These are phyloP conservation scores for Melieria crassipennis DNA, from an alignment of 2,888 invertebrate species.

Conservation along the genomic window DNA sequence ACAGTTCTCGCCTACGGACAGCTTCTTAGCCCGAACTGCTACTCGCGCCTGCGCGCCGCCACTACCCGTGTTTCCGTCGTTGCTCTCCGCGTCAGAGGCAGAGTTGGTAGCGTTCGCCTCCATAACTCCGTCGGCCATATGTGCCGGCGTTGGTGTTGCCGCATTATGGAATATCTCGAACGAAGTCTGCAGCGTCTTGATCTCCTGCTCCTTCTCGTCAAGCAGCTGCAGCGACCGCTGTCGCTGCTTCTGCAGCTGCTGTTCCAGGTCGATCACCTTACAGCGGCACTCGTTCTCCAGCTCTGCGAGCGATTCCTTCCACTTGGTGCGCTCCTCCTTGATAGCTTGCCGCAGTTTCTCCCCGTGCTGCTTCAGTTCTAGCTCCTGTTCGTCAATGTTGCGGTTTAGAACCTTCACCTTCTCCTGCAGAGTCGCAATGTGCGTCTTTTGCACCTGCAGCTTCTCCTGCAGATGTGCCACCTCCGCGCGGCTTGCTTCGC, in stretches of 20 bases:
- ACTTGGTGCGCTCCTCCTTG: slow-evolving; percentile 59
- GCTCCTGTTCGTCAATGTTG: slow-evolving; percentile 73
- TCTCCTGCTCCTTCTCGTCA: slow-evolving; percentile 82
- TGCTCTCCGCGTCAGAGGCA: slow-evolving; percentile 54
- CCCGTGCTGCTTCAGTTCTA: slow-evolving; percentile 71
- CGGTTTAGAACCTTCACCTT: slow-evolving; percentile 72
- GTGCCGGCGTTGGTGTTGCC: slow-evolving; percentile 4
- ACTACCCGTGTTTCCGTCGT: slow-evolving; percentile 42
- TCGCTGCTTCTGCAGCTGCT: slow-evolving; percentile 80
- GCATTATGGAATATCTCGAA: slow-evolving; percentile 67
- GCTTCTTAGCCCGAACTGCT: slow-evolving; percentile 51
- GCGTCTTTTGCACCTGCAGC: slow-evolving; percentile 67
- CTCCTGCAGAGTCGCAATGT: slow-evolving; percentile 75
- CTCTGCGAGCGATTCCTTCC: slow-evolving; percentile 56
- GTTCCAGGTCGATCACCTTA: slow-evolving; percentile 72
- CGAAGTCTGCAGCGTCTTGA: slow-evolving; percentile 70
- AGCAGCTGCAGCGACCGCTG: slow-evolving; percentile 80
- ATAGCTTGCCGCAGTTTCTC: slow-evolving; percentile 70
- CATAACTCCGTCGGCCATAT: slow-evolving; percentile 5
- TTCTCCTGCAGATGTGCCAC: slow-evolving; percentile 51
- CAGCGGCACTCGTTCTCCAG: slow-evolving; percentile 68
- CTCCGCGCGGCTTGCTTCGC: slow-evolving; percentile 69
- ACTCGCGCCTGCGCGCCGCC: slow-evolving; percentile 30
- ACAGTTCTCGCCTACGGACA: slow-evolving; percentile 71
- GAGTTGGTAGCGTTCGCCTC: slow-evolving; percentile 35